Evolutionary conservation across 2,888 invertebrate genomes (phyloP).

Genomic region (Plemyria rubiginata): DNA sequence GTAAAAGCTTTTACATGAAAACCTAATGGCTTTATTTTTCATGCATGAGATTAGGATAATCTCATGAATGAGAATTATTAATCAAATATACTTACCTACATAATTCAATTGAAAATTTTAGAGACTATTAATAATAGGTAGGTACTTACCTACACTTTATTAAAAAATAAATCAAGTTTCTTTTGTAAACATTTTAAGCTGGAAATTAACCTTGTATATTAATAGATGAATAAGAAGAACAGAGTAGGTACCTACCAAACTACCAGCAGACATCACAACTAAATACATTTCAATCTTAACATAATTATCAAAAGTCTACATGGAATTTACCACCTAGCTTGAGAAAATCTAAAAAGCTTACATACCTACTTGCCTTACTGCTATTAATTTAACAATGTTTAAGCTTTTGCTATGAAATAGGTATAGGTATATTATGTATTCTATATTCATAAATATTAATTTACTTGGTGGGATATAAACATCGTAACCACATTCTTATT

Average conservation of each 20-base stretch:
- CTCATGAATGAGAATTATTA: background rate
- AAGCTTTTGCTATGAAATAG: background rate
- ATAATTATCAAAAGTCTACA: background rate
- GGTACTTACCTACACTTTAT: background rate
- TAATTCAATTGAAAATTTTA: background rate
- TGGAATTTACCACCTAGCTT: background rate
- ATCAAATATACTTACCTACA: background rate
- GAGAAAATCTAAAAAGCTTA: conserved; percentile 1
- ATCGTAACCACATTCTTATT: conserved; percentile 8
- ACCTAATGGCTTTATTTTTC: background rate
- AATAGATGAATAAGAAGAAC: background rate
- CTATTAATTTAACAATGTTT: background rate
- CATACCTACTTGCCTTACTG: background rate
- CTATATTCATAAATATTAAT: conserved; percentile 6
- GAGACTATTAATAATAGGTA: background rate
- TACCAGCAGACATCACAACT: background rate
- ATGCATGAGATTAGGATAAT: too few species aligned
- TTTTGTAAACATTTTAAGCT: background rate
- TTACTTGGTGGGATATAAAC: conserved; percentile 17
- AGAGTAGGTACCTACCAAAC: background rate
- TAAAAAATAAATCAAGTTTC: background rate
- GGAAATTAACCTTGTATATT: background rate
- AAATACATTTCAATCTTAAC: background rate
- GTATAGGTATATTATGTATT: background rate
- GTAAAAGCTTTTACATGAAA: background rate